Percentiles rank a stretch among this genome's conserved stretches.
phyloP scores from a whole-genome alignment of 37 sponge, comb jelly and placozoan genomes.

The Chondrilla cf. caribensis region DNA sequence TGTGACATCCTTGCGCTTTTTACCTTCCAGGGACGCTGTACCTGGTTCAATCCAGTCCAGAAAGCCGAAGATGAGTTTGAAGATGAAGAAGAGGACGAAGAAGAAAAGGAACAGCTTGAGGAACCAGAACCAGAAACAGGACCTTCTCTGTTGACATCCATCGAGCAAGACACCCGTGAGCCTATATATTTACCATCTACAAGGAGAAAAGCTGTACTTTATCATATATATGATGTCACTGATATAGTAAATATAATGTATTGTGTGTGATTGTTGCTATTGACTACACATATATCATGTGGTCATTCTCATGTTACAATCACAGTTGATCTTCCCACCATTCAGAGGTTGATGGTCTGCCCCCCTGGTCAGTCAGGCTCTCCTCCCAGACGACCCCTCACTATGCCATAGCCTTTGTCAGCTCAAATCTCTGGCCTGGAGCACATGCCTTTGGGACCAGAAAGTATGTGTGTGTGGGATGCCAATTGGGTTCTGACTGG shows the following conservation, averaged over 20 bases:
- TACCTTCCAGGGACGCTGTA: slow-evolving; percentile 97
- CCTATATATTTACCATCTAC: too few species aligned
- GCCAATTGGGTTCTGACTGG: neutral
- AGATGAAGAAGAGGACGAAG: slow-evolving; percentile 90
- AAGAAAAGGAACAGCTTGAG: slow-evolving; percentile 89
- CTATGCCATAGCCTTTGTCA: slow-evolving; percentile 80
- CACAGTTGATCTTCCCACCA: too few species aligned
- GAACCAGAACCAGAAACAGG: slow-evolving; percentile 94
- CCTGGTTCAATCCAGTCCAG: slow-evolving; percentile 95
- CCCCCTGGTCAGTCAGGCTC: slow-evolving; percentile 87
- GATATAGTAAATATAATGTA: too few species aligned
- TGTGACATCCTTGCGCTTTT: neutral
- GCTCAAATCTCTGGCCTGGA: slow-evolving; percentile 98
- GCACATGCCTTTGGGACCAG: slow-evolving; percentile 72
- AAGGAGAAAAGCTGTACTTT: too few species aligned
- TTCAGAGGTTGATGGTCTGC: slow-evolving; percentile 85
- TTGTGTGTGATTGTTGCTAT: too few species aligned
- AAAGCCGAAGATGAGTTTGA: slow-evolving; percentile 98
- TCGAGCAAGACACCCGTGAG: slow-evolving; percentile 82
- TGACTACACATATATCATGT: too few species aligned
- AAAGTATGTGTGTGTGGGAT: slow-evolving; percentile 71
- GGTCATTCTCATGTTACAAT: too few species aligned
- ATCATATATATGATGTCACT: too few species aligned
- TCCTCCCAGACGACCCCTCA: slow-evolving; percentile 80
- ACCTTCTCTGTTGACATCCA: slow-evolving; percentile 90